phyloP scores from a whole-genome alignment of 2,888 invertebrate species.

The Yponomeuta sedellus region DNA sequence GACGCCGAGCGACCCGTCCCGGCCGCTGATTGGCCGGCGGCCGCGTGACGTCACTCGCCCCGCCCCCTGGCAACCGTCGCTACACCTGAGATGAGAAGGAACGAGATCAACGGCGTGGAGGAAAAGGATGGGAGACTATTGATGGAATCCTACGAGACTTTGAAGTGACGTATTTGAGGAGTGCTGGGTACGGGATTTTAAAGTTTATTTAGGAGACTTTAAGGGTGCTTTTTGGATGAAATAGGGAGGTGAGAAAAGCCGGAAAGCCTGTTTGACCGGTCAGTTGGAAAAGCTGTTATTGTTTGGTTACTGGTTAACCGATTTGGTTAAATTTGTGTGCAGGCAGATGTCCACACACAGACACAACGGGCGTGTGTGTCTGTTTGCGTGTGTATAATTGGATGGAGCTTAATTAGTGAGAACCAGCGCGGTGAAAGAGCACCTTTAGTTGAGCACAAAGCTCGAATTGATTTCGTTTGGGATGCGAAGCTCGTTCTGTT shows the following conservation, averaged over 20 bases:
- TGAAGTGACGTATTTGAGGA: constrained; percentile 24
- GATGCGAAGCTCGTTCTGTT: background rate
- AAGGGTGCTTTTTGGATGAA: constrained; percentile 27
- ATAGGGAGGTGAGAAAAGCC: constrained; percentile 22
- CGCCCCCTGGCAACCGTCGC: constrained; percentile 74
- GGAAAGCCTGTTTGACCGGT: constrained; percentile 39
- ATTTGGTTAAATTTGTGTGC: constrained; percentile 74
- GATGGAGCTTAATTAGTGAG: constrained; percentile 9
- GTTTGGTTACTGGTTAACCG: constrained; percentile 75
- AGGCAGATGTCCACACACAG: constrained; percentile 49
- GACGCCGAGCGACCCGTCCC: constrained; percentile 50
- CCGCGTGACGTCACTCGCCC: constrained; percentile 61
- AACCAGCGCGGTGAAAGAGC: background rate
- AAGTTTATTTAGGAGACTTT: fast-evolving
- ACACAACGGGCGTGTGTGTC: background rate
- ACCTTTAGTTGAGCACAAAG: background rate
- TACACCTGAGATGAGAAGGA: constrained; percentile 68
- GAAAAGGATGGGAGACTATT: constrained; percentile 56
- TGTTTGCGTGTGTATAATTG: constrained; percentile 8
- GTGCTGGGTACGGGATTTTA: constrained; percentile 18
- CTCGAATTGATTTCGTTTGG: constrained; percentile 4
- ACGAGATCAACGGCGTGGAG: constrained; percentile 44
- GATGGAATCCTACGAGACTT: constrained; percentile 29
- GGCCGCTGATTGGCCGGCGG: constrained; percentile 51
- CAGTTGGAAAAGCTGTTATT: constrained; percentile 74